phyloP scores from a whole-genome alignment of 1,140 invertebrate species.

The Drosophila navojoa region DNA sequence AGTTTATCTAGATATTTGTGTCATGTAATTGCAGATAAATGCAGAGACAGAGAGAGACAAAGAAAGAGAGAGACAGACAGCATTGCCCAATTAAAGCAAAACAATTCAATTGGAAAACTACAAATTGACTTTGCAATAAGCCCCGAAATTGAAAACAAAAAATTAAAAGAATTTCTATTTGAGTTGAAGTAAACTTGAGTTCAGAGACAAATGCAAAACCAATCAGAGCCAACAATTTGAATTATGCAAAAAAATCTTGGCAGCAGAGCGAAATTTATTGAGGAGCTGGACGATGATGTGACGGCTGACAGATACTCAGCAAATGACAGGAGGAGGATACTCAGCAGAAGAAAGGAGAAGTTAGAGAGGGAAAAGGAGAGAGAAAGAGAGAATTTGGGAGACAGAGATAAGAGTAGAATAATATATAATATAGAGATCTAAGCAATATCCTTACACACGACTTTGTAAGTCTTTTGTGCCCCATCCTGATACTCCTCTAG shows the following conservation, averaged over 20 bases:
- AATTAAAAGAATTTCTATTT: constrained; percentile 13
- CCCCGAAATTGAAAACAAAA: constrained; percentile 8
- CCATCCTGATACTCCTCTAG: too few species aligned
- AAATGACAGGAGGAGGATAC: background rate
- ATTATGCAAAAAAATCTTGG: constrained; percentile 58
- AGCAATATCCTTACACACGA: too few species aligned
- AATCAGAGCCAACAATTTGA: constrained; percentile 68
- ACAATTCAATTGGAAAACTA: constrained; percentile 39
- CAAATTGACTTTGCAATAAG: constrained; percentile 50
- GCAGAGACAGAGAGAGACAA: background rate
- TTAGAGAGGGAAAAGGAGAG: too few species aligned
- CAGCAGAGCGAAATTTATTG: constrained; percentile 58
- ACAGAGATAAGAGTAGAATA: too few species aligned
- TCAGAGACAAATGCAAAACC: constrained; percentile 66
- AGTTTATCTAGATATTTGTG: constrained; percentile 43
- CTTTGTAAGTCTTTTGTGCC: too few species aligned
- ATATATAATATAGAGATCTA: too few species aligned
- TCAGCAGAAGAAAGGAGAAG: too few species aligned
- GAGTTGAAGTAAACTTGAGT: constrained; percentile 31
- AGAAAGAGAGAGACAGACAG: too few species aligned
- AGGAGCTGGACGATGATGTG: constrained; percentile 43
- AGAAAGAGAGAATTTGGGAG: too few species aligned
- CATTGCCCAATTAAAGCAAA: constrained; percentile 36
- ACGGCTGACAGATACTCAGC: constrained; percentile 4
- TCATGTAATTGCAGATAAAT: constrained; percentile 41